A percentile compares a stretch with the other conserved stretches of the same genome.
These are phyloP conservation scores for Drosophila bipectinata DNA, from an alignment of 1,140 invertebrate species.

Conservation along the genomic window DNA sequence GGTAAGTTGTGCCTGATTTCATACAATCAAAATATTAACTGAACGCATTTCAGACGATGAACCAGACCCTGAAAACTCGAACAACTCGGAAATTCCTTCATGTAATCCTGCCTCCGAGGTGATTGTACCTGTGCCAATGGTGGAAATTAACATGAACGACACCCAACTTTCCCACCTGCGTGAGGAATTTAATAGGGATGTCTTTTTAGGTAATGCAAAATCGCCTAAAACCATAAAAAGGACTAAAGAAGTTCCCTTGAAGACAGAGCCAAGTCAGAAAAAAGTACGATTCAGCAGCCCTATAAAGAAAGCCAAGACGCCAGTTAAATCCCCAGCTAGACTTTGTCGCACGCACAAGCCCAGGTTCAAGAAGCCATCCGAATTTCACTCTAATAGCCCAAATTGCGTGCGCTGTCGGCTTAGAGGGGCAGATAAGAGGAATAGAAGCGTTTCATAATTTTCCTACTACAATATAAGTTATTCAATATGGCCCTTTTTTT, in stretches of 20 bases:
- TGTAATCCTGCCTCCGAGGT: not conserved
- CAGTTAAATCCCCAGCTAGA: not conserved
- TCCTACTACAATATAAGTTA: not conserved
- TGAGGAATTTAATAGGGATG: constrained; percentile 28
- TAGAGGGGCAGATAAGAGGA: constrained; percentile 8
- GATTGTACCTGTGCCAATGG: constrained; percentile 50
- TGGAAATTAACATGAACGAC: constrained; percentile 65
- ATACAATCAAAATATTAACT: not conserved
- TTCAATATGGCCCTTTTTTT: too few species aligned
- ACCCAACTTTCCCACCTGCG: constrained; percentile 45
- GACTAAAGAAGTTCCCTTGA: not conserved
- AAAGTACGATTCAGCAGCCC: not conserved
- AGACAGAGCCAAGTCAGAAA: not conserved
- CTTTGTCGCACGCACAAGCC: constrained; percentile 35
- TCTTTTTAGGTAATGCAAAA: constrained; percentile 9
- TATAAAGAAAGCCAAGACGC: too few species aligned
- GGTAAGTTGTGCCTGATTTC: constrained; percentile 25
- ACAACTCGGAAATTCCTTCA: not conserved
- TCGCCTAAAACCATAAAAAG: not conserved
- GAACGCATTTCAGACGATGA: constrained; percentile 43
- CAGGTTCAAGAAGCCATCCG: not conserved
- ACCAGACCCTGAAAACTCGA: not conserved
- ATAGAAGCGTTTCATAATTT: constrained; percentile 1
- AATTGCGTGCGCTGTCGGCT: constrained; percentile 48
- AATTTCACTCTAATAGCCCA: not conserved